phyloP scores from a whole-genome alignment of 2,888 invertebrate genomes.

The Emesis russula region DNA sequence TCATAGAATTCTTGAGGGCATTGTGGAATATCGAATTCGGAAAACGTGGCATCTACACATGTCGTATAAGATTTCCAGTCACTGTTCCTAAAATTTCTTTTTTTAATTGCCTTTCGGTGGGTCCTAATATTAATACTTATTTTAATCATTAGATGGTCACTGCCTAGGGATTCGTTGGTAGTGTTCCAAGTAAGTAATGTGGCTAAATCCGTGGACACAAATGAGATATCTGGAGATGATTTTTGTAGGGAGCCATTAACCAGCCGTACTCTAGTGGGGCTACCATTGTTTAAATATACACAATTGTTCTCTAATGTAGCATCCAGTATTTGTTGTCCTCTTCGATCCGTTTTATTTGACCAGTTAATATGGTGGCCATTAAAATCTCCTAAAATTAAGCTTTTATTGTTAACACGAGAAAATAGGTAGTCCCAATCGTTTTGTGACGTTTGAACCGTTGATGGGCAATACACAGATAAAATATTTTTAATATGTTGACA shows the following conservation, averaged over 20 bases:
- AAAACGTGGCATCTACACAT: neutral
- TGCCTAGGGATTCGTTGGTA: slow-evolving; percentile 61
- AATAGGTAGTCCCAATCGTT: neutral
- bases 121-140: neutral
- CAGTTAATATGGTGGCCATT: too few species aligned
- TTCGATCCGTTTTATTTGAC: too few species aligned
- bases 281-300: slow-evolving; percentile 20
- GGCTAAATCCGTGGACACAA: slow-evolving; percentile 31
- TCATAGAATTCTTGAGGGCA: slow-evolving; percentile 21
- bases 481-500: neutral
- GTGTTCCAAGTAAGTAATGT: slow-evolving; percentile 43
- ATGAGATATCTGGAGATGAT: slow-evolving; percentile 60
- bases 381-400: neutral
- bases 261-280: slow-evolving; percentile 41
- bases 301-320: too few species aligned
- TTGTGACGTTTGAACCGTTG: neutral
- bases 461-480: neutral
- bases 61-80: slow-evolving; percentile 3
- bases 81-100: slow-evolving; percentile 12
- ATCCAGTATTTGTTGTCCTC: too few species aligned
- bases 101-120: neutral
- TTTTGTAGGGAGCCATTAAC: slow-evolving; percentile 41
- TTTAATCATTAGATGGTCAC: slow-evolving; percentile 55
- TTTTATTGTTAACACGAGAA: neutral
- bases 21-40: neutral